These are phyloP conservation scores for Saxicola maurus DNA, from an alignment of 2,797 vertebrate species.

Conservation along the genomic window DNA sequence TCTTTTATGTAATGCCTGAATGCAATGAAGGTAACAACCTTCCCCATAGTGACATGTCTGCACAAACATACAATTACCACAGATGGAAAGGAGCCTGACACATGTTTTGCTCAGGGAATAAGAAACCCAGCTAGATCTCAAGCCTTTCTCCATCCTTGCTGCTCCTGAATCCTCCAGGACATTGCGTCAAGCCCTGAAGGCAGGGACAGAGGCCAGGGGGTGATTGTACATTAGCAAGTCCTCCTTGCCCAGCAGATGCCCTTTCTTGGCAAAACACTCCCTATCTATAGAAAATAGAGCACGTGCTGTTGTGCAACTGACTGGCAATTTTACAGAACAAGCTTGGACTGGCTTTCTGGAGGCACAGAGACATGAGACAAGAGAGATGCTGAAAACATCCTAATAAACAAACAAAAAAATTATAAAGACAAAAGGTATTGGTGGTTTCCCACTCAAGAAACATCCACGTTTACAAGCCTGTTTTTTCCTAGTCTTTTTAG, in stretches of 20 bases:
- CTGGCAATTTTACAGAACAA: not conserved
- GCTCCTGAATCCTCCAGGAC: not conserved
- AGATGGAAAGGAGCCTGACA: not conserved
- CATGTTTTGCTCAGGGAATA: not conserved
- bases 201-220: not conserved
- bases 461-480: not conserved
- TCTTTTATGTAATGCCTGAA: conserved; percentile 1
- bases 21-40: not conserved
- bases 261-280: not conserved
- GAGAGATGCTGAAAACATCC: not conserved
- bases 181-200: not conserved
- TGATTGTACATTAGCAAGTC: not conserved
- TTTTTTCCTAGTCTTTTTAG: not conserved
- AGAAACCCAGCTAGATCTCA: not conserved
- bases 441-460: not conserved
- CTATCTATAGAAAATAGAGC: not conserved
- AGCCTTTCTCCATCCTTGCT: not conserved
- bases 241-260: not conserved
- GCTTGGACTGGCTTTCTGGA: not conserved
- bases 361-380: not conserved
- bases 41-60: not conserved
- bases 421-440: not conserved
- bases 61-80: not conserved
- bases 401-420: not conserved
- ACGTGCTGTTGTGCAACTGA: not conserved